Evolutionary conservation across 2,888 invertebrate genomes (phyloP).

Genomic region (Coleophora deauratella): DNA sequence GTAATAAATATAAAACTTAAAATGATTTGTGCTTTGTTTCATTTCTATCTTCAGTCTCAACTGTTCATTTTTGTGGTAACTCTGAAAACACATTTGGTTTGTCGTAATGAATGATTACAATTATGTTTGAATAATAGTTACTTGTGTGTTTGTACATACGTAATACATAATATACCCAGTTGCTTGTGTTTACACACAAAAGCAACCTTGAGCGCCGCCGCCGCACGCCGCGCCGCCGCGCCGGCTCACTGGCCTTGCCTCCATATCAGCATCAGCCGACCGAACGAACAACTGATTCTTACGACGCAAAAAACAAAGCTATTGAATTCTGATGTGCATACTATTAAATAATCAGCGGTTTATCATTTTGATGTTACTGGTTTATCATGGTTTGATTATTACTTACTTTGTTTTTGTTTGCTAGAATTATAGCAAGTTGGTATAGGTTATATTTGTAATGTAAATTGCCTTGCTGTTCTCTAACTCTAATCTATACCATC

Average conservation of each 20-base stretch:
- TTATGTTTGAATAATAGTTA: too few relatives aligned
- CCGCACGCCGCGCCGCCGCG: too few relatives aligned
- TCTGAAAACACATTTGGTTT: too few relatives aligned
- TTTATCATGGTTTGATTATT: too few relatives aligned
- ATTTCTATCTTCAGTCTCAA: not conserved
- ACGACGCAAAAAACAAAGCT: slow-evolving; percentile 18
- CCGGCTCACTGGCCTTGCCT: slow-evolving; percentile 40
- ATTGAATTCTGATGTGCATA: not conserved
- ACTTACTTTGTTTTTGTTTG: too few relatives aligned
- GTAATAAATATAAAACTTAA: slow-evolving; percentile 41
- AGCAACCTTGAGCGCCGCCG: slow-evolving; percentile 52
- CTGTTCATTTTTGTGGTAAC: slow-evolving; percentile 17
- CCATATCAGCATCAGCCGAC: slow-evolving; percentile 22
- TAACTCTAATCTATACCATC: too few relatives aligned
- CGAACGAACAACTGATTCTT: slow-evolving; percentile 11
- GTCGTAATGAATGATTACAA: too few relatives aligned
- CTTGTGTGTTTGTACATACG: too few relatives aligned
- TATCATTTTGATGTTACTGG: not conserved
- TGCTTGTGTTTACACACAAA: slow-evolving; percentile 63
- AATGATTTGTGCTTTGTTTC: slow-evolving; percentile 26
- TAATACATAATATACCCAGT: too few relatives aligned
- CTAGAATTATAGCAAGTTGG: too few relatives aligned
- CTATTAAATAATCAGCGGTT: not conserved
- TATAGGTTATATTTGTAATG: too few relatives aligned
- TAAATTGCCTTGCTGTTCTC: too few relatives aligned